Evolutionary conservation across 2,888 invertebrate species (phyloP).

Genomic region (Plemyria rubiginata): DNA sequence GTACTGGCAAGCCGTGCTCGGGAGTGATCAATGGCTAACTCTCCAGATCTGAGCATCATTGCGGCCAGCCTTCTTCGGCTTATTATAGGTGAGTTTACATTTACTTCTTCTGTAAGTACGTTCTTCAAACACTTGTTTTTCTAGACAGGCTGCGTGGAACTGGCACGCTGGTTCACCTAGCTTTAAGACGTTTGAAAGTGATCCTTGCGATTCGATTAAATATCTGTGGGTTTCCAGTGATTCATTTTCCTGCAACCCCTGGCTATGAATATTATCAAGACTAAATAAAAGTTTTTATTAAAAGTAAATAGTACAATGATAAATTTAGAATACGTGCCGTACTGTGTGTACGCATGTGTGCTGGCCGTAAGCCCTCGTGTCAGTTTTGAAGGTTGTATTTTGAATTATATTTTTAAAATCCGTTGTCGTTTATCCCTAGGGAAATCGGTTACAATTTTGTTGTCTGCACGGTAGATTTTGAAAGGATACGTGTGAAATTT

Average conservation of each 20-base stretch:
- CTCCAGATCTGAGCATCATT: slow-evolving; percentile 85
- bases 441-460: slow-evolving; percentile 25
- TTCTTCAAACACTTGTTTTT: too few species aligned
- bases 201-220: too few species aligned
- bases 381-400: slow-evolving; percentile 17
- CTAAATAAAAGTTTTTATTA: too few species aligned
- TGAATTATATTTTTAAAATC: slow-evolving; percentile 21
- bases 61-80: slow-evolving; percentile 86
- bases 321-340: too few species aligned
- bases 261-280: too few species aligned
- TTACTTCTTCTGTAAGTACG: not conserved
- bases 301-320: too few species aligned
- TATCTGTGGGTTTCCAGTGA: too few species aligned
- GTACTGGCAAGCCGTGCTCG: slow-evolving; percentile 62
- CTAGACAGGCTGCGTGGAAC: too few species aligned
- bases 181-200: too few species aligned
- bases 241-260: too few species aligned
- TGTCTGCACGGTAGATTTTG: slow-evolving; percentile 14
- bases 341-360: too few species aligned
- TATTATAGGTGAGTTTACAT: slow-evolving; percentile 84
- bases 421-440: slow-evolving; percentile 15
- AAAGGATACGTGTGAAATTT: slow-evolving; percentile 17
- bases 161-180: too few species aligned
- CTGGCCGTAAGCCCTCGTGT: not conserved
- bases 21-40: slow-evolving; percentile 84